phyloP scores from a whole-genome alignment of 2,888 invertebrate genomes.

The Griposia aprilina region DNA sequence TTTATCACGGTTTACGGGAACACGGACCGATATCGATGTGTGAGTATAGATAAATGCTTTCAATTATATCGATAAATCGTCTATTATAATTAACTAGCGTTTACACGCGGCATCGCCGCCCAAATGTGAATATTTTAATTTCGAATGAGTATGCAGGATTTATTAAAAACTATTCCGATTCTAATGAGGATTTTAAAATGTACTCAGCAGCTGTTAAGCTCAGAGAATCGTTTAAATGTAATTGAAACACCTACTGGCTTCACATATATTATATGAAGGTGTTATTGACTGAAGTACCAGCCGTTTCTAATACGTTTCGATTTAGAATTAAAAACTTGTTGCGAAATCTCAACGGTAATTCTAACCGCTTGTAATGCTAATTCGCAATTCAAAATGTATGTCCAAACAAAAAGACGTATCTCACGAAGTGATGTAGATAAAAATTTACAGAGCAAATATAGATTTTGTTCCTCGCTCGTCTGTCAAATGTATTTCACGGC shows the following conservation, averaged over 20 bases:
- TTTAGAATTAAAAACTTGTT: conserved; percentile 47
- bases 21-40: conserved; percentile 74
- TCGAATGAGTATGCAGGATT: conserved; percentile 65
- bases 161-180: conserved; percentile 70
- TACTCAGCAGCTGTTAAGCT: conserved; percentile 61
- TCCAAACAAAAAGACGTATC: conserved; percentile 48
- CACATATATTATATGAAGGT: conserved; percentile 51
- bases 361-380: conserved; percentile 27
- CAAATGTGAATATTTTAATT: conserved; percentile 66
- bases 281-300: conserved; percentile 58
- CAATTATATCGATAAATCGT: conserved; percentile 84
- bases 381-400: conserved; percentile 21
- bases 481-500: conserved; percentile 87
- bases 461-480: conserved; percentile 78
- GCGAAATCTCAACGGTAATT: conserved; percentile 45
- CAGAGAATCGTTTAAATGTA: conserved; percentile 61
- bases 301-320: conserved; percentile 50
- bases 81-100: conserved; percentile 82
- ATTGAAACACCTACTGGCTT: conserved; percentile 63
- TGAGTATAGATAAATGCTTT: conserved; percentile 79
- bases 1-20: conserved; percentile 81
- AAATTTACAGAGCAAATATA: conserved; percentile 79
- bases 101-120: conserved; percentile 65
- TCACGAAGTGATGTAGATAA: conserved; percentile 34
- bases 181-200: conserved; percentile 69